phyloP scores from a whole-genome alignment of 2,113 vertebrate genomes.

The Brachypteracias leptosomus region DNA sequence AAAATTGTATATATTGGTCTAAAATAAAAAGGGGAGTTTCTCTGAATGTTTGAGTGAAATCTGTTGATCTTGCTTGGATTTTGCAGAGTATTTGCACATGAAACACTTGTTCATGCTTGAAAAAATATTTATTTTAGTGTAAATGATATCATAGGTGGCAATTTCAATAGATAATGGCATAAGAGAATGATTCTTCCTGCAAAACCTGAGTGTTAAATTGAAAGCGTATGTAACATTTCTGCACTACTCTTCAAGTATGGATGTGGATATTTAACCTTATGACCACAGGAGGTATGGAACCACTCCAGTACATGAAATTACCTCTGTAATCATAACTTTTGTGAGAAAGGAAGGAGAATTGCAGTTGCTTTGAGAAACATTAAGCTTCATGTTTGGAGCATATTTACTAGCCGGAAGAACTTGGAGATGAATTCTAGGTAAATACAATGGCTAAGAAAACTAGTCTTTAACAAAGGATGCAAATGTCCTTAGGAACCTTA shows the following conservation, averaged over 20 bases:
- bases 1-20: not conserved
- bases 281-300: not conserved
- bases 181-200: not conserved
- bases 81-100: not conserved
- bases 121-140: not conserved
- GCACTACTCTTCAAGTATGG: not conserved
- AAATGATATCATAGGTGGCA: not conserved
- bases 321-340: not conserved
- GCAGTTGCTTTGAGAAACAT: not conserved
- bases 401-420: not conserved
- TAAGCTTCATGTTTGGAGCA: not conserved
- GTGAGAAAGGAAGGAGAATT: not conserved
- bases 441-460: not conserved
- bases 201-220: not conserved
- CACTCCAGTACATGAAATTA: not conserved
- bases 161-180: not conserved
- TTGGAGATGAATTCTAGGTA: not conserved
- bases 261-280: not conserved
- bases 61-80: not conserved
- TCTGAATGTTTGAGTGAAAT: not conserved
- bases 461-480: rapidly evolving
- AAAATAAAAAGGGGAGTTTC: not conserved
- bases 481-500: not conserved
- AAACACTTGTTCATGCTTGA: not conserved
- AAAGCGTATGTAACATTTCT: not conserved